Evolutionary conservation across 2,888 invertebrate genomes (phyloP), one percentile per base, ranked within the genome.

Genomic region (Drosophila limbata): DNA sequence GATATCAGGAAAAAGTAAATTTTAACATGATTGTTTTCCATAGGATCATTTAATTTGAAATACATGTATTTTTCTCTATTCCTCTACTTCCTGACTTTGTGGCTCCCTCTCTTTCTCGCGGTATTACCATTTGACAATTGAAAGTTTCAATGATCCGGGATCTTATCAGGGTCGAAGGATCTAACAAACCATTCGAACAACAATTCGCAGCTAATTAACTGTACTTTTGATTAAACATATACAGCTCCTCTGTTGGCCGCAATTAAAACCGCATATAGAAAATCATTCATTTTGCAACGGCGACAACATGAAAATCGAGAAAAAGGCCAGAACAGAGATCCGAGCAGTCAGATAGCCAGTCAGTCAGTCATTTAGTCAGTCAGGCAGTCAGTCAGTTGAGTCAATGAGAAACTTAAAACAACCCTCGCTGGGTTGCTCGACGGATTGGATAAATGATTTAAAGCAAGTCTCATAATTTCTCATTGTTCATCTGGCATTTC

Each of bases 181-280:
- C 84, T 77, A 44, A 35, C 53, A 55, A 75, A 75, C 65, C 65
- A 69, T 31, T 10, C 50, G 55, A 57, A 73, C 52, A 84, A 83
- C 85, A 86, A 88, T 88, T 89, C 83, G 71, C 81, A 86, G 77
- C 71, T 90, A 90, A 90, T 90, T 90, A 88, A 90, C 79, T 79
- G 69, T 73, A 74, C 73, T 75, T 73, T 77, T 61, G 59, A 69
- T 63, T 50, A 66, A 55, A 59, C 44, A 51, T 21, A 48, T 63
- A 39, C 56, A 72, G 50, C 53, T 62, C 69, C 51, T 60, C 69
- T 56, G 57, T 65, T 64, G 66, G 73, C 82, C 80, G 81, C 89
- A 90, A 90, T 91, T 88, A 87, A 84, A 90, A 87, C 90, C 89
- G 73, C 90, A 90, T 77, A 84, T 72, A 81, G 76, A 66, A 84